Evolutionary conservation across 2,113 vertebrate species (phyloP).

Genomic region (Sorex fumeus): DNA sequence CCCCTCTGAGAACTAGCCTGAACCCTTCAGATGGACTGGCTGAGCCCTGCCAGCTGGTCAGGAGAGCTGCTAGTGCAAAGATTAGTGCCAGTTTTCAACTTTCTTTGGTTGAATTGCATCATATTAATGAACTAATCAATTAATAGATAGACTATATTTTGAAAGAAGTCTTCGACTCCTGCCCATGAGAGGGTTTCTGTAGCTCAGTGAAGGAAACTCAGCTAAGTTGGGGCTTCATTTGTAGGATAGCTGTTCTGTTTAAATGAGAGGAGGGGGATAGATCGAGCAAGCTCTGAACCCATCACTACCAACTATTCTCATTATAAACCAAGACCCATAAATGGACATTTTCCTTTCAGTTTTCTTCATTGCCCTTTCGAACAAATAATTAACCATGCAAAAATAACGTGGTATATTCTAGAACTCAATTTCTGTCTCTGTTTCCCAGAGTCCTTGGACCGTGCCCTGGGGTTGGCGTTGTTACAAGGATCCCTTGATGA

Average conservation of each 20-base stretch:
- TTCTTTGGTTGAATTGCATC: background rate
- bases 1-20: background rate
- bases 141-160: background rate
- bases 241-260: background rate
- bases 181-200: background rate
- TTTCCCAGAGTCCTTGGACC: constrained; percentile 71
- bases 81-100: background rate
- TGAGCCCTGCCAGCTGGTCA: background rate
- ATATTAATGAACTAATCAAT: constrained; percentile 40
- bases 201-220: background rate
- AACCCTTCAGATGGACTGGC: background rate
- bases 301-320: constrained; percentile 36
- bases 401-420: constrained; percentile 71
- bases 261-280: constrained; percentile 21
- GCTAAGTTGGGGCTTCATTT: background rate
- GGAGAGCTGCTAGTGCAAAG: background rate
- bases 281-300: constrained; percentile 40
- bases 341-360: constrained; percentile 35
- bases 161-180: background rate
- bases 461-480: constrained; percentile 74
- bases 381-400: constrained; percentile 79
- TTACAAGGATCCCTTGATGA: constrained; percentile 77
- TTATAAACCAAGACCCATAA: constrained; percentile 44
- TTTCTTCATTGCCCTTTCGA: constrained; percentile 65
- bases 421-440: constrained; percentile 63